Conservation (phyloP, 1,140 invertebrate species). For the Triops cancriformis region DNA sequence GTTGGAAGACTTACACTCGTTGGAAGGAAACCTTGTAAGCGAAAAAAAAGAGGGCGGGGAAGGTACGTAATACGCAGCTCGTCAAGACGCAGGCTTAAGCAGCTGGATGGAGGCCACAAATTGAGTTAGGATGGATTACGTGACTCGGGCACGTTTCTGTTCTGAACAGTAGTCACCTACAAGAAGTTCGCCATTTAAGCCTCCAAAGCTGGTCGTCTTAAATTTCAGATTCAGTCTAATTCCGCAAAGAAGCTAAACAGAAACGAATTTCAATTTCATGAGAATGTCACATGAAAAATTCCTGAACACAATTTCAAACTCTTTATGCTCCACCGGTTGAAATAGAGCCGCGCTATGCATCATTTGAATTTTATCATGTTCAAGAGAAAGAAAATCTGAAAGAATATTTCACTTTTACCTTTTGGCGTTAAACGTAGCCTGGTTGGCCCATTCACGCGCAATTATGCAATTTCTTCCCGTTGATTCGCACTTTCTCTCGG, state of each 20-base stretch:
- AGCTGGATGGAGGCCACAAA: background rate
- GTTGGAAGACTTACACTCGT: no score
- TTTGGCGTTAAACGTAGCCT: background rate
- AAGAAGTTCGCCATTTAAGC: background rate
- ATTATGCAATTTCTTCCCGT: background rate
- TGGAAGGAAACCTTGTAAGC: no score
- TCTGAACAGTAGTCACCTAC: background rate
- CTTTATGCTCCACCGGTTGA: background rate
- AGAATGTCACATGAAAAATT: no score
- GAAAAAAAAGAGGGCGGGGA: background rate
- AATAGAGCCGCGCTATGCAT: background rate
- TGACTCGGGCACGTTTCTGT: slow-evolving; percentile 1
- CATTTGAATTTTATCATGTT: background rate
- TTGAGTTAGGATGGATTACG: background rate
- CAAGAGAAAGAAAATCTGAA: background rate
- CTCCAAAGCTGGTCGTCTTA: background rate
- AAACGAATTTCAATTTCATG: no score
- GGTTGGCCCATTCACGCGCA: background rate
- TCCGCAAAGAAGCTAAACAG: no score
- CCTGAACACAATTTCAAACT: no score
- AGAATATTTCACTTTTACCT: background rate
- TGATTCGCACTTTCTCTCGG: background rate
- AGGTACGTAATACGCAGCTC: background rate
- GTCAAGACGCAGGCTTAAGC: background rate
- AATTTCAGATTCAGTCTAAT: background rate